Conservation (phyloP, 1,140 invertebrate species). For the Heterodera schachtii region DNA sequence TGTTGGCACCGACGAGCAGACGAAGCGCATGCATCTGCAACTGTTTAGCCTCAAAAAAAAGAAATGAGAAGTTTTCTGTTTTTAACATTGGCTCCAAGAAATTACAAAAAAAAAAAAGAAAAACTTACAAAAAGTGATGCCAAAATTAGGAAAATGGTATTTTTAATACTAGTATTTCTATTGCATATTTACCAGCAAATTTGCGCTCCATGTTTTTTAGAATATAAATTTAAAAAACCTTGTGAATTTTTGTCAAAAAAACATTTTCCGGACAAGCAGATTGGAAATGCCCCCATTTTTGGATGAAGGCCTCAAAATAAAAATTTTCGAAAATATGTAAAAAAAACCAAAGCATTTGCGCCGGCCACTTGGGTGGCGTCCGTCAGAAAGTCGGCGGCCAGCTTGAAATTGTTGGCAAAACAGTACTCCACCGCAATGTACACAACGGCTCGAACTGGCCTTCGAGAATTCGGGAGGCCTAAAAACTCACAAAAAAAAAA, state of each 20-base stretch:
- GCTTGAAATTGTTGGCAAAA: constrained; percentile 54
- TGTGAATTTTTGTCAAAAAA: too few species aligned
- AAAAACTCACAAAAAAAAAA: neutral
- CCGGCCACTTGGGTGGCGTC: constrained; percentile 47
- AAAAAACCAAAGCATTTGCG: constrained; percentile 52
- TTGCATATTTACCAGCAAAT: constrained; percentile 39
- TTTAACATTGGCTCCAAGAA: too few species aligned
- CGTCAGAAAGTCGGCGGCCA: constrained; percentile 49
- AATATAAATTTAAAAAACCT: too few species aligned
- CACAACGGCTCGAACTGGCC: constrained; percentile 53
- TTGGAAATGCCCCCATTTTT: too few species aligned
- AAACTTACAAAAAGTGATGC: too few species aligned
- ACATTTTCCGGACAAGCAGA: too few species aligned
- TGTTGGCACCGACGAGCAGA: neutral
- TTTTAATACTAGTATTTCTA: too few species aligned
- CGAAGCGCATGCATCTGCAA: constrained; percentile 9
- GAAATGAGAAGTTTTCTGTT: too few species aligned
- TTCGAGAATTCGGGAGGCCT: constrained; percentile 57
- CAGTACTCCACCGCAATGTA: constrained; percentile 59
- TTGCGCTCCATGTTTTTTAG: constrained; percentile 44
- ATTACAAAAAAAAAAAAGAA: too few species aligned
- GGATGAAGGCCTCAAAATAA: too few species aligned
- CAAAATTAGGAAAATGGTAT: too few species aligned
- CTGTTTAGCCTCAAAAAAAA: constrained; percentile 42
- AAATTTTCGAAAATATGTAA: too few species aligned